Evolutionary conservation across 2,888 invertebrate genomes (phyloP), one percentile per base, ranked within the genome.

Genomic region (Amaurobius ferox): DNA sequence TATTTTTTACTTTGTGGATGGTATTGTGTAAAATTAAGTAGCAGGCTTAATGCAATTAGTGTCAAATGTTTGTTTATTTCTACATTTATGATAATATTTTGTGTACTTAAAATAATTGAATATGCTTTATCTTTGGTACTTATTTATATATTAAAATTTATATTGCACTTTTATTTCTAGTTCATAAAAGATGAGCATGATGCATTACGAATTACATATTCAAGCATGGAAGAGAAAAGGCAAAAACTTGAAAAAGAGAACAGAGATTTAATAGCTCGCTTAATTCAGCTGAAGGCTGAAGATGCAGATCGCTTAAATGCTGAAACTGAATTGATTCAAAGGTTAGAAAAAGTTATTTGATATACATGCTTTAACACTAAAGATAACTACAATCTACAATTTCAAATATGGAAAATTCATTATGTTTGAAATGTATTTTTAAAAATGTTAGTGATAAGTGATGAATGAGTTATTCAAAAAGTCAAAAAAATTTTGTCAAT

Each of bases 291-390:
- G 91, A 98, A 99, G 92, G 95, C 96, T 71, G 95, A 96, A 92
- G 98, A 98, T 93, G 98, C 98, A 0, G 98, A 98, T 90, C 95
- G 95, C 92, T 94, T 99, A 94, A 99, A 99, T 91, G 96, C 96
- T 92, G 98, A 98, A 92, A 98, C 98, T 93, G 98, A 98, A 91
- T 95, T 95, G 91, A 95, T 96, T 91, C 92, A 96, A 89, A 96
- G 95, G 96, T 97, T 94, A 30, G 76, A 62, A 40, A 88, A 88
- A 86, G 39, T 81, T 76, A 29, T 19, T 77, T 73, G 13, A 73
- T 39, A 29, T 26, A n/a, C 6, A 7, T 7, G 35, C 35, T 9
- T 9, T n/a, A n/a, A n/a, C n/a, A n/a, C n/a, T n/a, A n/a, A n/a
- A n/a, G n/a, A n/a, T n/a, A n/a, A n/a, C n/a, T n/a, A n/a, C n/a